These are phyloP conservation scores for Drosophila melanocephala DNA, from an alignment of 2,888 invertebrate genomes.

Conservation along the genomic window DNA sequence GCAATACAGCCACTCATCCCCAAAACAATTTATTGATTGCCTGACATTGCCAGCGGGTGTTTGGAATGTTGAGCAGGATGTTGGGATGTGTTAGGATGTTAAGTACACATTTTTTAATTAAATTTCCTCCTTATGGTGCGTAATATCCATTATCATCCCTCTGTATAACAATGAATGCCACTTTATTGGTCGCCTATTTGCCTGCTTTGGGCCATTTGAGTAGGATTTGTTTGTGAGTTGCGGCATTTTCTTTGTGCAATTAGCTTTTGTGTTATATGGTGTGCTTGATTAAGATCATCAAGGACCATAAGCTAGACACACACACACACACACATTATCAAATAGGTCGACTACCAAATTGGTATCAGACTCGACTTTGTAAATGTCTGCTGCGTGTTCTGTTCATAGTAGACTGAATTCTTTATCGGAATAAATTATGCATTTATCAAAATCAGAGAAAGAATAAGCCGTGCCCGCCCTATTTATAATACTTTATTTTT, in stretches of 20 bases:
- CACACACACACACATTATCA: neutral
- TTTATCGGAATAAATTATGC: slow-evolving; percentile 23
- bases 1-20: slow-evolving; percentile 28
- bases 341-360: slow-evolving; percentile 19
- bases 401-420: slow-evolving; percentile 1
- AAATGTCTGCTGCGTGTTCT: slow-evolving; percentile 3
- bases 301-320: neutral
- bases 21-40: slow-evolving; percentile 52
- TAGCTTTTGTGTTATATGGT: slow-evolving; percentile 58
- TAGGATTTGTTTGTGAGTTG: slow-evolving; percentile 23
- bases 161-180: slow-evolving; percentile 51
- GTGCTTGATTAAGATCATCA: slow-evolving; percentile 53
- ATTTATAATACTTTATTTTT: slow-evolving; percentile 31
- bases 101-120: slow-evolving; percentile 72
- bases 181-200: slow-evolving; percentile 54
- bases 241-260: slow-evolving; percentile 70
- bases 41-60: slow-evolving; percentile 25
- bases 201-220: slow-evolving; percentile 19
- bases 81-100: slow-evolving; percentile 36
- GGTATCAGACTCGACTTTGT: slow-evolving; percentile 8
- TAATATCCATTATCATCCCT: slow-evolving; percentile 67
- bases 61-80: neutral
- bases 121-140: slow-evolving; percentile 59
- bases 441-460: slow-evolving; percentile 18
- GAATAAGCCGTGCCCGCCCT: slow-evolving; percentile 6